A percentile compares a stretch with the other conserved stretches of the same genome.
Conservation (phyloP, 2,888 invertebrate species). For the Xanthia icteritia region DNA sequence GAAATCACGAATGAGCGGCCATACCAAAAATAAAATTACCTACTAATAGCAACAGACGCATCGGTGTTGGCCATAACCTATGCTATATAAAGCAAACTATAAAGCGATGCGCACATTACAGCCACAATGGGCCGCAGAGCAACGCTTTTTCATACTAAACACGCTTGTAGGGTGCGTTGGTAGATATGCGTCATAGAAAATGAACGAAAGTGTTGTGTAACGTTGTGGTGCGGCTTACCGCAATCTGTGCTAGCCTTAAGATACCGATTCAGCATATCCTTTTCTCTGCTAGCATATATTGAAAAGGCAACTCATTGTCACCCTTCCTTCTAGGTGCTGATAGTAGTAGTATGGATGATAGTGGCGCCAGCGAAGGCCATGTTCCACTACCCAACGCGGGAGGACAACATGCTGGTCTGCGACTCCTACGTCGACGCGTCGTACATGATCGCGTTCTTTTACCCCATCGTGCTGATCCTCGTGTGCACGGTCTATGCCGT, state of each 20-base stretch:
- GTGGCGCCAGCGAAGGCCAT: conserved; percentile 97
- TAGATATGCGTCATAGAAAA: too few species aligned
- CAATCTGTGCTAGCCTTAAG: neutral
- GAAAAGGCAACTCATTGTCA: neutral
- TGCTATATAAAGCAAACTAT: neutral
- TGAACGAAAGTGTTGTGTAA: neutral
- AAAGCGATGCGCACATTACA: neutral
- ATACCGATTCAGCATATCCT: neutral
- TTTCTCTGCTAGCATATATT: neutral
- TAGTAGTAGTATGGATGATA: conserved; percentile 97
- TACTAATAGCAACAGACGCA: neutral
- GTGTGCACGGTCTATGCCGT: conserved; percentile 99
- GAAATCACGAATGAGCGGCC: neutral
- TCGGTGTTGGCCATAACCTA: neutral
- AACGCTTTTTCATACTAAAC: neutral
- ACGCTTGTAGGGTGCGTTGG: neutral
- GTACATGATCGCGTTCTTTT: conserved; percentile 98
- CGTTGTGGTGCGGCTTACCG: neutral
- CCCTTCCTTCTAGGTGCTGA: conserved; percentile 91
- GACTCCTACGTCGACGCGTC: conserved; percentile 97
- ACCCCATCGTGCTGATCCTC: conserved; percentile 97
- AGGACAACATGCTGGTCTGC: conserved; percentile 98
- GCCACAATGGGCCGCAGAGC: neutral
- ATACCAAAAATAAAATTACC: neutral
- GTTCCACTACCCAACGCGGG: conserved; percentile 97